Percentiles rank a stretch among this genome's conserved stretches.
phyloP scores from a whole-genome alignment of 30 jellyfish, hydroid and myxozoan genomes.

The Cassiopea andromeda region DNA sequence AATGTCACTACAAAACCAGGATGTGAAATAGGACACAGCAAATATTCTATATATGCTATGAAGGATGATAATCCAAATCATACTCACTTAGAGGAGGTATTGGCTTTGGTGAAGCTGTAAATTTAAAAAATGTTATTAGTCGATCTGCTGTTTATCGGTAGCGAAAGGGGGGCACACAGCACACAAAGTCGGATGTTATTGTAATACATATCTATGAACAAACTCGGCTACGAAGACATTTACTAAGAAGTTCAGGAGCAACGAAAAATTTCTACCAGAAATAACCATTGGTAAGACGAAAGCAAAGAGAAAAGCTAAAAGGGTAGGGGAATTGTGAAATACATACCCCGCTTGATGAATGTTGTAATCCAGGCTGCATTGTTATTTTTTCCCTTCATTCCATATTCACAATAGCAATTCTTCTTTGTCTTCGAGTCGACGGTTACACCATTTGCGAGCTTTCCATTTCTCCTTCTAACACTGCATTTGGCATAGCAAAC shows the following conservation, averaged over 20 bases:
- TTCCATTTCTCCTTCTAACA: slow-evolving; percentile 39
- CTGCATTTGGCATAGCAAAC: slow-evolving; percentile 61
- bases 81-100: neutral
- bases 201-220: no score
- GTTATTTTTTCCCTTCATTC: slow-evolving; percentile 51
- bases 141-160: no score
- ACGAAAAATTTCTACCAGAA: no score
- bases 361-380: slow-evolving; percentile 50
- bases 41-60: neutral
- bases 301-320: no score
- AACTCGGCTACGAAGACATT: no score
- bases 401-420: slow-evolving; percentile 66
- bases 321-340: neutral
- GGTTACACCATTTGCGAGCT: slow-evolving; percentile 68
- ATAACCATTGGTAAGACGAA: no score
- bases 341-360: slow-evolving; percentile 46
- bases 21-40: neutral
- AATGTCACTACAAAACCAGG: neutral
- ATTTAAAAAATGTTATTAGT: no score
- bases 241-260: no score
- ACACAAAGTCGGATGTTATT: no score
- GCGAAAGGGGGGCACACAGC: no score
- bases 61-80: neutral
- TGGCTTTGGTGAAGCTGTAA: neutral
- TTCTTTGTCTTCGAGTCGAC: slow-evolving; percentile 53